Evolutionary conservation across 1,140 invertebrate species (phyloP).

Genomic region (Bathynomus jamesi): DNA sequence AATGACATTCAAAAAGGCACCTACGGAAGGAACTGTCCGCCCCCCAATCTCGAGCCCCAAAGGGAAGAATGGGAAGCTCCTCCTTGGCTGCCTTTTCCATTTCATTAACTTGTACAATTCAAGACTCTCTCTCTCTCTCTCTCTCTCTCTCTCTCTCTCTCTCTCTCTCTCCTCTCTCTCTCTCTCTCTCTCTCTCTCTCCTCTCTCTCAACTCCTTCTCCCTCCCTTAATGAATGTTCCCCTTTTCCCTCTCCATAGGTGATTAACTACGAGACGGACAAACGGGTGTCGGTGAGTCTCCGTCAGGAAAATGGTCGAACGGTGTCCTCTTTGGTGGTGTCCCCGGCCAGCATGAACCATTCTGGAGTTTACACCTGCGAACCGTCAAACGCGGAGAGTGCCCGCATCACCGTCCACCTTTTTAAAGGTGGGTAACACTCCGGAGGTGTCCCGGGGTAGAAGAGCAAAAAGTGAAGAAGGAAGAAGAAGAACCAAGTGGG

Average conservation of each 20-base stretch:
- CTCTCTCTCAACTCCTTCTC: no score
- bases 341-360: constrained; percentile 7
- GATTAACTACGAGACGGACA: constrained; percentile 16
- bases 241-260: neutral
- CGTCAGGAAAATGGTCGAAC: constrained; percentile 4
- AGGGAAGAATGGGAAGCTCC: no score
- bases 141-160: no score
- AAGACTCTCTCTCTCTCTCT: no score
- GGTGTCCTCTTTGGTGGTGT: constrained; percentile 12
- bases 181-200: no score
- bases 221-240: no score
- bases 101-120: no score
- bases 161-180: no score
- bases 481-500: neutral
- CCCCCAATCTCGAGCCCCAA: no score
- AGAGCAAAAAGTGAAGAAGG: neutral
- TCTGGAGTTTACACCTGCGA: constrained; percentile 8
- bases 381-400: constrained; percentile 6
- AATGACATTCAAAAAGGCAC: no score
- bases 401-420: constrained; percentile 13
- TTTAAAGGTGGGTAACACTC: constrained; percentile 7
- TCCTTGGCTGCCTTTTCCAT: no score
- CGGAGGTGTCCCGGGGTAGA: neutral
- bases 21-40: no score
- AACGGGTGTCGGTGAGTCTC: constrained; percentile 6